Evolutionary conservation across 2,113 vertebrate species (phyloP), one percentile per base, ranked within the genome.

Genomic region (Eublepharis macularius): DNA sequence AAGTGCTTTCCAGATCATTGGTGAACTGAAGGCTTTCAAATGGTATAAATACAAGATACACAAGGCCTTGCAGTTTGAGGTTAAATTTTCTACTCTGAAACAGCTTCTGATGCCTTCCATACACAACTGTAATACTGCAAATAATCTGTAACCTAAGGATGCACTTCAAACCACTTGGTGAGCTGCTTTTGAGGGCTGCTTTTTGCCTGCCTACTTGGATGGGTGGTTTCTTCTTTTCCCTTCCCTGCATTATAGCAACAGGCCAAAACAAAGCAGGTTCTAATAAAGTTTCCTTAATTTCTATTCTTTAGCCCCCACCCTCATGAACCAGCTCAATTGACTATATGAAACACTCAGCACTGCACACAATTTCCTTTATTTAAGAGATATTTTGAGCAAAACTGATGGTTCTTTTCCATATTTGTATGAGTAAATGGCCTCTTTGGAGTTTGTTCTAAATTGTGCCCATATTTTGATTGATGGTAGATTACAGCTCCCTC

Each of bases 1-100:
- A 81, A 89, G 76, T 84, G 84, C 92, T 93, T 89, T 86, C 82
- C 80, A 90, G 60, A 80, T 90, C 90, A 90, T 92, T 66, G 90
- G 32, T 47, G 87, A 87, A 92, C 78, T 86, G 90, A 92, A 66
- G 76, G 70, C 24, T 87, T 91, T 79, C 82, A 82, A 75, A 75
- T 21, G 60, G 41, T 78, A 39, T 47, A 49, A 72, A 79, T 57
- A 80, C 0, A n/a, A 91, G 90, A 91, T 87, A 92, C 89, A 90
- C 84, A 49, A 89, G 68, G 54, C 82, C 90, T 92, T 90, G 77
- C 81, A 83, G 51, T 92, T 86, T 21, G 85, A 81, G 81, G 90
- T 93, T 91, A 91, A 86, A 79, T 86, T 69, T 89, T 57, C 79
- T 47, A 72, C 86, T 91, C 32, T 69, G 80, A 87, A 89, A 87